Base-by-base conservation (phyloP, 1,140 invertebrate genomes). In the Hypothenemus hampei region DNA sequence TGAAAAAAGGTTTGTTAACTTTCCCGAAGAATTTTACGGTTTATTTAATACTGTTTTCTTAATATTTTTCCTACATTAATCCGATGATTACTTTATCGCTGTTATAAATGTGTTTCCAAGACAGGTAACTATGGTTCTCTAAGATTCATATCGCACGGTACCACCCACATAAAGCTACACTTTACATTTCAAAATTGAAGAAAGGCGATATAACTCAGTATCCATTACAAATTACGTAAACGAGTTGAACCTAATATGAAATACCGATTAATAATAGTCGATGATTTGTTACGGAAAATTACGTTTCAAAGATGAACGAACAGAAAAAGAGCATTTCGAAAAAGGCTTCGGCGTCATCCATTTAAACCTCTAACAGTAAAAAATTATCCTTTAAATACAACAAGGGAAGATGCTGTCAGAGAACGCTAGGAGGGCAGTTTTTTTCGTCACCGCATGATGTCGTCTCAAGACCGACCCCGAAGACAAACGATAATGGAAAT, bases 401-500 rank as follows among this genome's bases (percentile, higher is more conserved):
- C 18, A n/a, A 39, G 31, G 41, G 21, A 54, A 54, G 37, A 46
- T 21, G 19, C 43, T 47, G 52, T 47, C 43, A 37, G 15, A 24
- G 23, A 13, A n/a, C 22, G 15, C 15, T 39, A 39, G 39, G n/a
- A 20, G 24, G 19, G 44, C 44, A 48, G 19, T 47, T 56, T n/a
- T n/a, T 56, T 56, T 54, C 43, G 4, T 31, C 33, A 39, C 52
- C 24, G 52, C 52, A 11, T 45, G 43, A 37, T 46, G 53, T 47
- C 45, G 53, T 56, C 53, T 48, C 53, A 56, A 56, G 45, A 56
- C 53, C 36, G 23, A 16, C 45, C 45, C 53, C 44, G 36, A 56
- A 56, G 53, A 56, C 53, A 56, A 56, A 56, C 44, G 53, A 41
- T 56, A 56, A 56, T 56, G 53, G 53, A 56, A 56, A 54, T 54